Evolutionary conservation across 2,888 invertebrate genomes (phyloP).

Genomic region (Sepioteuthis lessoniana): DNA sequence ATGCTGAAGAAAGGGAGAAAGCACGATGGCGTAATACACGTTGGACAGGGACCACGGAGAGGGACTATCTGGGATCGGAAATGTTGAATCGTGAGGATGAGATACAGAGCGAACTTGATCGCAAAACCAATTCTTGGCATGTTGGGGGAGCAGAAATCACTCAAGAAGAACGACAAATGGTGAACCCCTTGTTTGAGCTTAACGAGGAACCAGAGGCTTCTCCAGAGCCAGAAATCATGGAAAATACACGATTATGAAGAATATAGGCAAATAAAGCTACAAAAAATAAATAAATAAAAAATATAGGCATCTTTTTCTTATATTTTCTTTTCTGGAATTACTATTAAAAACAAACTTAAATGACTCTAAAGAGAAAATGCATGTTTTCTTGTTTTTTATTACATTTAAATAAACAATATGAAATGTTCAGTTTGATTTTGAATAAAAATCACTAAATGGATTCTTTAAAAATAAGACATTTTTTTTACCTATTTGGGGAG

Average conservation of each 20-base stretch:
- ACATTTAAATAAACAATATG: background rate
- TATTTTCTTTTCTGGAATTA: background rate
- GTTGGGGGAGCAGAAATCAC: constrained; percentile 43
- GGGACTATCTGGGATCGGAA: constrained; percentile 46
- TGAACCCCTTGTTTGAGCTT: constrained; percentile 48
- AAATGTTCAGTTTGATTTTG: background rate
- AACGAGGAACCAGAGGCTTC: background rate
- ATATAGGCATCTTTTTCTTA: background rate
- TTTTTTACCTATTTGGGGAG: background rate
- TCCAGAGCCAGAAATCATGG: constrained; percentile 57
- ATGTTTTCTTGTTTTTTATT: background rate
- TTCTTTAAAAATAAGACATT: background rate
- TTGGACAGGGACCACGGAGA: constrained; percentile 61
- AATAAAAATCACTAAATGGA: background rate
- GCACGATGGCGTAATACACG: constrained; percentile 56
- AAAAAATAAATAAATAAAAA: background rate
- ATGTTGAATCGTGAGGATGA: constrained; percentile 48
- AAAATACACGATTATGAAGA: constrained; percentile 60
- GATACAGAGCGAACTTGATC: background rate
- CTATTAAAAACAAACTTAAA: background rate
- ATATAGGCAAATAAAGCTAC: background rate
- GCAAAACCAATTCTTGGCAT: constrained; percentile 43
- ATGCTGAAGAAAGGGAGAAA: constrained; percentile 52
- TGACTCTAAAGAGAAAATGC: background rate
- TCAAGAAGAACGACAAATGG: constrained; percentile 45